Conservation (phyloP, 2,113 vertebrate species). For the Excalfactoria chinensis region DNA sequence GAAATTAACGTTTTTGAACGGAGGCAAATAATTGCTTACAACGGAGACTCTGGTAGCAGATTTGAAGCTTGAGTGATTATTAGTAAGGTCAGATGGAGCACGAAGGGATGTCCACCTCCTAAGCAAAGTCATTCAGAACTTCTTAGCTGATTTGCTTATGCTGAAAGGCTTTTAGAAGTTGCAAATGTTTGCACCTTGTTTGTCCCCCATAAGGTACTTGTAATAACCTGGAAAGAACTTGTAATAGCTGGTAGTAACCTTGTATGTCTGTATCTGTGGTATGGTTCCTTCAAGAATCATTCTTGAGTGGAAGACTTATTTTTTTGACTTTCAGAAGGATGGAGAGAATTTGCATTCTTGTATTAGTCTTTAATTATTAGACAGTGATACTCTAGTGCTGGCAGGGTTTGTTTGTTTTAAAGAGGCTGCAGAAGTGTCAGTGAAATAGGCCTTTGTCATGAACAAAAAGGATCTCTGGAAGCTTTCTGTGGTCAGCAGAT, state of each 20-base stretch:
- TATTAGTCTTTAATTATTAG: not conserved
- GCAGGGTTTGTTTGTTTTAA: not conserved
- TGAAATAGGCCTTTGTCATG: not conserved
- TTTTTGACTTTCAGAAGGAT: not conserved
- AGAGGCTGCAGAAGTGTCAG: not conserved
- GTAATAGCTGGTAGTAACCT: not conserved
- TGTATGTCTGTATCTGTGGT: not conserved
- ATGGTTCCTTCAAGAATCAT: not conserved
- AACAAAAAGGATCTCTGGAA: not conserved
- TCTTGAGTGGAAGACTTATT: not conserved
- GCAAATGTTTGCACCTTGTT: not conserved
- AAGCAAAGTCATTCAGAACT: constrained; percentile 33
- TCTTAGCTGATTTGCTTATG: not conserved
- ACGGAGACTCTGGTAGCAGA: constrained; percentile 55
- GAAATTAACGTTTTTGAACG: constrained; percentile 81
- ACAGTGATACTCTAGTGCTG: not conserved
- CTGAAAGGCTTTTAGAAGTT: not conserved
- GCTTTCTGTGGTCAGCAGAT: not conserved
- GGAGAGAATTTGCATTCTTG: not conserved
- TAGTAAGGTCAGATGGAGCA: constrained; percentile 71
- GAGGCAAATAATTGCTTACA: constrained; percentile 77
- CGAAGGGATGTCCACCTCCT: constrained; percentile 30
- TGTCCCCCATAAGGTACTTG: not conserved
- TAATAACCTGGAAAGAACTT: not conserved
- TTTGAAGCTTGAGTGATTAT: constrained; percentile 68